These are phyloP conservation scores for Troglohyphantes excavatus DNA, from an alignment of 2,888 invertebrate genomes.

Conservation along the genomic window DNA sequence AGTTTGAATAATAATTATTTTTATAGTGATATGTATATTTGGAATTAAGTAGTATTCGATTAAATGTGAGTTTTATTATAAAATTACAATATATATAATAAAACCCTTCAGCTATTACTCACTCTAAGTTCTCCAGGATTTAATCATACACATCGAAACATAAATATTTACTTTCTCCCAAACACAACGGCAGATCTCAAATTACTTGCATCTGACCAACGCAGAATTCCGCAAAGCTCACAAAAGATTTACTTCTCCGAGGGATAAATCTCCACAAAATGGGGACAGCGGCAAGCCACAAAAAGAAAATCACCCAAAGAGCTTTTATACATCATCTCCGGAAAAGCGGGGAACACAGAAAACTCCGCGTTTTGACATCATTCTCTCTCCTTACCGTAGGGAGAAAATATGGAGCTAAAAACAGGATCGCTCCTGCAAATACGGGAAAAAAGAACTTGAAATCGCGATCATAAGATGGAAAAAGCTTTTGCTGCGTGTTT, in stretches of 20 bases:
- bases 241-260: constrained; percentile 5
- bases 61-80: too few relatives aligned
- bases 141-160: too few relatives aligned
- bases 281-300: neutral
- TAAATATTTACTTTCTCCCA: too few relatives aligned
- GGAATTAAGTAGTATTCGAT: too few relatives aligned
- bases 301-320: constrained; percentile 7
- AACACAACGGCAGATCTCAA: too few relatives aligned
- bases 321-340: neutral
- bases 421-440: neutral
- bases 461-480: constrained; percentile 45
- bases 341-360: neutral
- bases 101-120: too few relatives aligned
- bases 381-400: constrained; percentile 1
- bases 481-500: constrained; percentile 21
- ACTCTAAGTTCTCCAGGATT: too few relatives aligned
- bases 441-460: neutral
- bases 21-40: too few relatives aligned
- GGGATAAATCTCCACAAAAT: neutral
- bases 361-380: constrained; percentile 34
- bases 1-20: too few relatives aligned
- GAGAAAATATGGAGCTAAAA: constrained; percentile 13
- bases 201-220: neutral
- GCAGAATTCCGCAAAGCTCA: neutral
- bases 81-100: too few relatives aligned